Evolutionary conservation across 2,113 vertebrate species (phyloP).

Genomic region (Erpornis zantholeuca): DNA sequence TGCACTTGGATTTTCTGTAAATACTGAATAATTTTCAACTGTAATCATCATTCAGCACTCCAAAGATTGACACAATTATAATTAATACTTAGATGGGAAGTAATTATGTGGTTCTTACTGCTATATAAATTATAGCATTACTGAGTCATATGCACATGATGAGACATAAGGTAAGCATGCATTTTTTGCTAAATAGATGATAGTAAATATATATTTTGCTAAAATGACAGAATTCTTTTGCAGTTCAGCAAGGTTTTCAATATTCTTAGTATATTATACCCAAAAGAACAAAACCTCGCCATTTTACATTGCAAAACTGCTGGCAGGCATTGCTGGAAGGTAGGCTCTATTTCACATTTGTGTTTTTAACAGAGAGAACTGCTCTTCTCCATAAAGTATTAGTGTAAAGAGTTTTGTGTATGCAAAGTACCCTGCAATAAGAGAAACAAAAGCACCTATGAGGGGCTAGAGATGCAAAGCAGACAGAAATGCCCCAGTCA

Average conservation of each 20-base stretch:
- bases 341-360: neutral
- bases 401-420: neutral
- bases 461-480: neutral
- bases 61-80: constrained; percentile 33
- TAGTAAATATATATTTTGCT: neutral
- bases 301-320: neutral
- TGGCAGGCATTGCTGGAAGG: neutral
- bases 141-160: neutral
- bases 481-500: neutral
- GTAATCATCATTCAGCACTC: constrained; percentile 12
- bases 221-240: neutral
- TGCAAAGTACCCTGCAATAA: neutral
- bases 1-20: constrained; percentile 29
- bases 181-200: constrained; percentile 3
- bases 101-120: constrained; percentile 25
- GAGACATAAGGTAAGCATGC: constrained; percentile 10
- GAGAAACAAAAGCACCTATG: neutral
- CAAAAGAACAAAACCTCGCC: neutral
- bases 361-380: neutral
- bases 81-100: constrained; percentile 35
- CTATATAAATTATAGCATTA: constrained; percentile 36
- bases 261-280: neutral
- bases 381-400: neutral
- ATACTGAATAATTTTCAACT: constrained; percentile 6
- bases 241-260: neutral